These are phyloP conservation scores for Nixonia krombeini DNA, from an alignment of 1,140 invertebrate genomes.

Conservation along the genomic window DNA sequence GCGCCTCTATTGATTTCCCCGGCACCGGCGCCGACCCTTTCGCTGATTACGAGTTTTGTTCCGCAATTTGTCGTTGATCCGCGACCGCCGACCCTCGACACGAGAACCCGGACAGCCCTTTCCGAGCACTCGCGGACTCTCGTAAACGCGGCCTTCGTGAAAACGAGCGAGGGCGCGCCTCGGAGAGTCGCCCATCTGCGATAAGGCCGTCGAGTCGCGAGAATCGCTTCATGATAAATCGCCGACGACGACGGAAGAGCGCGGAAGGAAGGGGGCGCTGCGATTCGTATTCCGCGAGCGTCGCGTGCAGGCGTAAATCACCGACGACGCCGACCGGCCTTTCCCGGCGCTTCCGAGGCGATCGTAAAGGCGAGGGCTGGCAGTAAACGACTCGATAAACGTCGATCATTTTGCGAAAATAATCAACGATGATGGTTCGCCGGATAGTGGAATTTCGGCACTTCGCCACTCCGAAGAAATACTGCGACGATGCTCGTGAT, in stretches of 20 bases:
- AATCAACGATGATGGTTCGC: too few relatives aligned
- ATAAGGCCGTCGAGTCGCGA: too few relatives aligned
- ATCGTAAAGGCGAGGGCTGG: constrained; percentile 31
- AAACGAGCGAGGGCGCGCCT: background rate
- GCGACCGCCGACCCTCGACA: background rate
- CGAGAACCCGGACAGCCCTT: background rate
- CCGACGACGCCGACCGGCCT: constrained; percentile 11
- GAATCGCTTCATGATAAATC: too few relatives aligned
- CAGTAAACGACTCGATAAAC: constrained; percentile 40
- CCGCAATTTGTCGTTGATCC: background rate
- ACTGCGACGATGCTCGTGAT: too few relatives aligned
- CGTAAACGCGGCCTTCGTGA: too few relatives aligned
- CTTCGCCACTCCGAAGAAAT: too few relatives aligned
- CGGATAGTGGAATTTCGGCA: too few relatives aligned
- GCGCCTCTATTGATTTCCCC: too few relatives aligned
- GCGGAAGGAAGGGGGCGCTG: background rate
- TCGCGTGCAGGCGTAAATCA: constrained; percentile 35
- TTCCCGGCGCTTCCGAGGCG: constrained; percentile 10
- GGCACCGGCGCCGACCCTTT: background rate
- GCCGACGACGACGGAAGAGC: background rate
- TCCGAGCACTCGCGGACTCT: background rate
- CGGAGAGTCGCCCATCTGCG: too few relatives aligned
- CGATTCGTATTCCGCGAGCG: constrained; percentile 19
- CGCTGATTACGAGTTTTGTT: background rate
- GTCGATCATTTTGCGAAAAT: constrained; percentile 37